Base-by-base conservation (phyloP, 2,888 invertebrate genomes). In the Cheilosia soror region DNA sequence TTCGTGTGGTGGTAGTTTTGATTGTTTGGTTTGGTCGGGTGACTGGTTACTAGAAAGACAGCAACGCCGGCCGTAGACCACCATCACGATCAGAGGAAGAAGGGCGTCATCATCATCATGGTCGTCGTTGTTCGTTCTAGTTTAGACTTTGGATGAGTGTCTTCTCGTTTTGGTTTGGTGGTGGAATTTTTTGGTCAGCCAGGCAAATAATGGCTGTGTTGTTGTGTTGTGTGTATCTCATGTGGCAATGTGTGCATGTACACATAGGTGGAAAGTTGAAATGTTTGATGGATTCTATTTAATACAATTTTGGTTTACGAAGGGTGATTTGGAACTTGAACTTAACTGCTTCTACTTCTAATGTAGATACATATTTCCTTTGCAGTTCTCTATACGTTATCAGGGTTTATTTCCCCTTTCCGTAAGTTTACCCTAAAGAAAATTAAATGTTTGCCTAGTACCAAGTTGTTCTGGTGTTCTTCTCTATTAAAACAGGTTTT, bases 121-220 rank as follows among this genome's bases (percentile, higher is more conserved):
- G 58, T 49, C 69, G 63, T 27, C 58, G 63, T 58, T 31, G 51
- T 68, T 51, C 42, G 75, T 75, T 84, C 79, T 65, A 66, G 69
- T 71, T 84, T 65, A 20, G 51, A 53, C 58, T 72, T 79, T 71
- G 63, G 62, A 58, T 53, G 68, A 69, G 51, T 51, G 69, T 75
- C 47, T 63, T 79, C 55, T 63, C 42, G 63, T 47, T 63, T 55
- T 73, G 25, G 44, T 79, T 84, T 72, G 83, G 83, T 83, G 83
- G 75, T 79, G 69, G 79, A 75, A 84, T 84, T 80, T 84, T 75
- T 80, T 80, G 84, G 77, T 75, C 84, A 84, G 44, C 69, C 78
- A 66, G 58, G 65, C 65, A 75, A 57, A 79, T 79, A 69, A 83
- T 78, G 68, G 78, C 57, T 75, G 71, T 71, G n/a, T n/a, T n/a